These are phyloP conservation scores for Cherax destructor DNA, from an alignment of 1,140 invertebrate genomes.

Conservation along the genomic window DNA sequence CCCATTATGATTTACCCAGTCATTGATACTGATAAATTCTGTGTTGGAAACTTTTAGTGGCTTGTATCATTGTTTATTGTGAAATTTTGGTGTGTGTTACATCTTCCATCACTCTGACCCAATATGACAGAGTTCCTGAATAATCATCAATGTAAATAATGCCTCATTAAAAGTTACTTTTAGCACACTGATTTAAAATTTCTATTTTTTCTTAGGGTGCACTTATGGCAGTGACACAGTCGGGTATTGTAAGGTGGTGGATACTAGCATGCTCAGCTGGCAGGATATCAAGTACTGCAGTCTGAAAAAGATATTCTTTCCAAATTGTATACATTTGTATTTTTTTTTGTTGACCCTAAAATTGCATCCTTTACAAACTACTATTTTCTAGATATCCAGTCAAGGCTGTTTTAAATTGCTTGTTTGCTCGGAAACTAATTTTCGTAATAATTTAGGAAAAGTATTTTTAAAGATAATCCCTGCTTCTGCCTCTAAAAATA, in stretches of 20 bases:
- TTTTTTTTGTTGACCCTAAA: neutral
- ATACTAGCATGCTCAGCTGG: constrained; percentile 25
- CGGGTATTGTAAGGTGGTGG: constrained; percentile 52
- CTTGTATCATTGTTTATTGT: neutral
- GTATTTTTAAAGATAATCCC: neutral
- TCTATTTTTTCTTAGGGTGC: constrained; percentile 59
- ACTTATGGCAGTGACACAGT: constrained; percentile 65
- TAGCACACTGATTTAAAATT: constrained; percentile 34
- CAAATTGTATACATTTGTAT: neutral
- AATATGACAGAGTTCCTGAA: neutral
- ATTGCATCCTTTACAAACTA: constrained; percentile 14
- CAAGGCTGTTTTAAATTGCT: neutral
- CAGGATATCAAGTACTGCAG: neutral
- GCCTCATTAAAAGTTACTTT: constrained; percentile 11
- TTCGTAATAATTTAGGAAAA: neutral
- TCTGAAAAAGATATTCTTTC: constrained; percentile 11
- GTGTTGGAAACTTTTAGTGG: neutral
- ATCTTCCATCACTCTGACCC: neutral
- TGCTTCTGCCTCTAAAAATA: neutral
- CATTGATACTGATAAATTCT: neutral
- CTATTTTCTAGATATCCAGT: neutral
- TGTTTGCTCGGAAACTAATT: neutral
- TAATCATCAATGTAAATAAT: neutral
- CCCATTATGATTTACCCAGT: too few relatives aligned
- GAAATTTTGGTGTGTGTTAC: neutral